These are phyloP conservation scores for Crocidura indochinensis DNA, from an alignment of 2,797 vertebrate species.

Conservation along the genomic window DNA sequence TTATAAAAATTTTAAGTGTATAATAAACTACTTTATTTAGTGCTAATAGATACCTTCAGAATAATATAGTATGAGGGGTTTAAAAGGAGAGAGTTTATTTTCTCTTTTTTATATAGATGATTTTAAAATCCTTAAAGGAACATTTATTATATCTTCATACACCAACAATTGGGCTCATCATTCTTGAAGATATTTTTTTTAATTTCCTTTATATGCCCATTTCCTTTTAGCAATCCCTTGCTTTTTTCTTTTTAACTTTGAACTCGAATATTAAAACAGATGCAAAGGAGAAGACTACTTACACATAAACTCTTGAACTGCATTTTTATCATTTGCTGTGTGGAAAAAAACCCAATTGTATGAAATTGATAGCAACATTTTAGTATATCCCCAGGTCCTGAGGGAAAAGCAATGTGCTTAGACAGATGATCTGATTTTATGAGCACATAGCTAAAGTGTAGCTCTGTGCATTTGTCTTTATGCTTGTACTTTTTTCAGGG, in stretches of 20 bases:
- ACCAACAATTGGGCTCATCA: slow-evolving; percentile 69
- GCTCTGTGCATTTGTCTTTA: slow-evolving; percentile 84
- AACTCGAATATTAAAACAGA: slow-evolving; percentile 86
- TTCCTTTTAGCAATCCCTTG: slow-evolving; percentile 77
- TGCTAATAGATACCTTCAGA: slow-evolving; percentile 71
- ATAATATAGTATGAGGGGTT: slow-evolving; percentile 72
- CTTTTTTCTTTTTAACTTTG: slow-evolving; percentile 79
- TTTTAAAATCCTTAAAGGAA: slow-evolving; percentile 79
- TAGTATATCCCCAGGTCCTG: slow-evolving; percentile 81
- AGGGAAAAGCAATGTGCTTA: slow-evolving; percentile 85
- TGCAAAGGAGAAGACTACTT: slow-evolving; percentile 83
- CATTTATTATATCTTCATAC: slow-evolving; percentile 80
- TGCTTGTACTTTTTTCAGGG: slow-evolving; percentile 83
- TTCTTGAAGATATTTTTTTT: slow-evolving; percentile 76
- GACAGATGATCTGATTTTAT: slow-evolving; percentile 86
- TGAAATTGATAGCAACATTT: slow-evolving; percentile 88
- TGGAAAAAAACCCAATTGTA: slow-evolving; percentile 84
- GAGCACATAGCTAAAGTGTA: slow-evolving; percentile 83
- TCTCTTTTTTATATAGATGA: slow-evolving; percentile 69
- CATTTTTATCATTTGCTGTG: slow-evolving; percentile 87
- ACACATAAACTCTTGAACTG: slow-evolving; percentile 88
- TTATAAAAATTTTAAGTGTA: slow-evolving; percentile 79
- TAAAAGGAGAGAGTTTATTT: slow-evolving; percentile 78
- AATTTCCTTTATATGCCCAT: slow-evolving; percentile 77
- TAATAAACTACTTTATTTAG: slow-evolving; percentile 82